phyloP scores from a whole-genome alignment of 2,888 invertebrate genomes.

The Labia minor region DNA sequence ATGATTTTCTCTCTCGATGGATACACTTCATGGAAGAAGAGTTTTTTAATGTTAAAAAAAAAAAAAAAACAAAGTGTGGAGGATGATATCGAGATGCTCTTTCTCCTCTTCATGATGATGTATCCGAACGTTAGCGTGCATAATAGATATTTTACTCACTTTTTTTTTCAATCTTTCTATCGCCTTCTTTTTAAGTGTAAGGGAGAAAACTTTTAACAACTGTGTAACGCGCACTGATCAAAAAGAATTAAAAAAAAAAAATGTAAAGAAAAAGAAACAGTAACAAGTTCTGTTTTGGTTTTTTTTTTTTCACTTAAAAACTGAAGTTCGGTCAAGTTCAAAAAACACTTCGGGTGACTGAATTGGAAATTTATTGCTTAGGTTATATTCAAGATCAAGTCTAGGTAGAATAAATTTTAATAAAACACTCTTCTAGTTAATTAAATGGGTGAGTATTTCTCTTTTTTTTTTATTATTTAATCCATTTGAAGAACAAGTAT shows the following conservation, averaged over 20 bases:
- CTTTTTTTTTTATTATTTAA: not conserved
- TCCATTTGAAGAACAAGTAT: too few species aligned
- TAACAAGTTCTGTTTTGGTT: not conserved
- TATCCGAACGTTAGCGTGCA: not conserved
- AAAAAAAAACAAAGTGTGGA: not conserved
- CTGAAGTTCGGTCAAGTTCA: not conserved
- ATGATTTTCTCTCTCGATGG: not conserved
- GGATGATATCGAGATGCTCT: not conserved
- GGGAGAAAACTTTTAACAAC: not conserved
- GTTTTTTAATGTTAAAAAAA: not conserved
- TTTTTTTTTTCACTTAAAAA: not conserved
- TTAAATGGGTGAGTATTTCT: not conserved
- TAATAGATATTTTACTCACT: not conserved
- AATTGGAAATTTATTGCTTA: slow-evolving; percentile 3
- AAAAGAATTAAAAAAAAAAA: not conserved
- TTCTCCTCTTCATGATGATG: not conserved
- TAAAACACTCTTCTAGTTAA: not conserved
- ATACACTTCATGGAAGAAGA: too few species aligned
- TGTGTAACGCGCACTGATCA: slow-evolving; percentile 13
- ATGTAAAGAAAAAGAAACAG: not conserved
- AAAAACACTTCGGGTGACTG: slow-evolving; percentile 8
- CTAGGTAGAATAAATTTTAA: not conserved
- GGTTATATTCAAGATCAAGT: not conserved
- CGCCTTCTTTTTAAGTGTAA: not conserved
- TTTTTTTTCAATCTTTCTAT: not conserved